These are phyloP conservation scores for Catalaphyllia jardinei DNA, from an alignment of 64 coral and sea anemone species.

Conservation along the genomic window DNA sequence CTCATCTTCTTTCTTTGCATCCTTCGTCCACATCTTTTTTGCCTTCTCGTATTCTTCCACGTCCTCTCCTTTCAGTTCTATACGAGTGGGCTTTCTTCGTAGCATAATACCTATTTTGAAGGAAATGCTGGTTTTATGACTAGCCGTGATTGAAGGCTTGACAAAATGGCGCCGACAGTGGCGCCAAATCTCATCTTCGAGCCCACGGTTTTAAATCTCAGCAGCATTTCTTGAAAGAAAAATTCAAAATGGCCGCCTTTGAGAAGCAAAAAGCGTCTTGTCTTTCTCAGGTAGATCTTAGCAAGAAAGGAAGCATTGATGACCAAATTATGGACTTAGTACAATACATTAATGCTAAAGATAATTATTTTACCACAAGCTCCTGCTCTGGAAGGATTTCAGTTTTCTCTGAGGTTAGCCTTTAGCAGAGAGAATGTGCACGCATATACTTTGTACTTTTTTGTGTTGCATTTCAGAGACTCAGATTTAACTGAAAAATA, in stretches of 20 bases:
- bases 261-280: slow-evolving; percentile 59
- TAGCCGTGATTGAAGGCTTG: not conserved
- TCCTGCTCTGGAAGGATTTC: slow-evolving; percentile 90
- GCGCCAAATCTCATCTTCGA: not conserved
- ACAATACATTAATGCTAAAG: slow-evolving; percentile 67
- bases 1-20: slow-evolving; percentile 45
- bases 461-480: too few species aligned
- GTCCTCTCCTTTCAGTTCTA: slow-evolving; percentile 89
- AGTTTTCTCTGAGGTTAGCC: slow-evolving; percentile 79
- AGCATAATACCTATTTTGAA: slow-evolving; percentile 45
- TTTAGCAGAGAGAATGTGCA: not conserved
- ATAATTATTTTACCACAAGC: slow-evolving; percentile 85
- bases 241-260: slow-evolving; percentile 81
- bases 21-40: slow-evolving; percentile 75
- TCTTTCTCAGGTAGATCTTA: slow-evolving; percentile 85
- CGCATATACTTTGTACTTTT: too few species aligned
- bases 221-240: not conserved
- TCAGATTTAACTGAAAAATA: too few species aligned
- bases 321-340: slow-evolving; percentile 73
- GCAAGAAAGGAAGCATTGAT: slow-evolving; percentile 94
- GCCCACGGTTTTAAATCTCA: not conserved
- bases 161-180: not conserved
- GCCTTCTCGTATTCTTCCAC: slow-evolving; percentile 91
- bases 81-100: slow-evolving; percentile 86
- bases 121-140: not conserved